Evolutionary conservation across 2,797 vertebrate species (phyloP), one percentile per base, ranked within the genome.

Genomic region (Remorina albescens): DNA sequence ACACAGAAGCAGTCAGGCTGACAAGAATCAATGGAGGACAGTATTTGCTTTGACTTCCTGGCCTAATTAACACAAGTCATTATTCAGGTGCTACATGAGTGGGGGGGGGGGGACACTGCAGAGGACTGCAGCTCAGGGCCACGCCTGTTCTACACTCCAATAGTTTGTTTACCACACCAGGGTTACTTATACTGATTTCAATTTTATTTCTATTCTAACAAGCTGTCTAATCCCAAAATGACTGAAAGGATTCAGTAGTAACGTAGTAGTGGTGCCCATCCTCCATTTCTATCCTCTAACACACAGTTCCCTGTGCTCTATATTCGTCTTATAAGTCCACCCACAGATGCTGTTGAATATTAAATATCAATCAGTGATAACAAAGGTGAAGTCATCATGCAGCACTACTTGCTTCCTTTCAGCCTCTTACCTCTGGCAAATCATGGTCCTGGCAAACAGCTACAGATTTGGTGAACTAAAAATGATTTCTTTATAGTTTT

Each of bases 51-150:
- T 80, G 78, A 89, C 79, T 86, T 86, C 51, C 71, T 44, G 60
- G 57, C 74, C 87, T 90, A 86, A 93, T 87, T 86, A 92, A 90
- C 82, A 89, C 70, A 47, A 83, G 65, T 80, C 74, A 68, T 76
- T 82, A 80, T 85, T 87, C 44, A 83, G 86, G 84, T 86, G 74
- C 62, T 37, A 78, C 37, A 71, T 32, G 19, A 73, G 50, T 51
- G 67, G 41, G 70, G 72, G 36, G 56, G 75, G 53, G 62, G 66
- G 37, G 65, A 71, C 47, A 80, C 86, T 91, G 91, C 90, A 86
- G 89, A 78, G 75, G 67, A 84, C 89, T 91, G 88, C 89, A 85
- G 89, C 90, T 88, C 55, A 4, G 67, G 70, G 82, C 86, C 88
- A 90, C 89, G 71, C 90, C 92, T 89, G 63, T 65, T 68, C 53